A percentile compares a stretch with the other conserved stretches of the same genome.
phyloP scores from a whole-genome alignment of 2,797 vertebrate species.

The Pangasius sanitwongsei region DNA sequence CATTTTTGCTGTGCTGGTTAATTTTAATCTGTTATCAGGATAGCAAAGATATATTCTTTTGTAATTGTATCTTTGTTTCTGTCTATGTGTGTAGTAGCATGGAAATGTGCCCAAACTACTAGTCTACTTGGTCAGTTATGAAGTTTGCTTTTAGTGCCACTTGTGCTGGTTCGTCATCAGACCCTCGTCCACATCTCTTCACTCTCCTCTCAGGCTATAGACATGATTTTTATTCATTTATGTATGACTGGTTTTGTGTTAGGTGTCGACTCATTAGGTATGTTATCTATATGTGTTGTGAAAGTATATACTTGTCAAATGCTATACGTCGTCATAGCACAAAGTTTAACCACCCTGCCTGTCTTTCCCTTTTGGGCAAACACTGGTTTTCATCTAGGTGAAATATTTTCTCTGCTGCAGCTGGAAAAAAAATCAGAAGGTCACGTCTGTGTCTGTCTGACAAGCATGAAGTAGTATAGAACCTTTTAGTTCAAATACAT shows the following conservation, averaged over 20 bases:
- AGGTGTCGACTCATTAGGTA: slow-evolving; percentile 5
- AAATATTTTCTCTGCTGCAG: slow-evolving; percentile 33
- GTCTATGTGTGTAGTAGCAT: slow-evolving; percentile 38
- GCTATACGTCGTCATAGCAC: slow-evolving; percentile 23
- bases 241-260: slow-evolving; percentile 20
- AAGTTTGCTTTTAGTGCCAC: slow-evolving; percentile 40
- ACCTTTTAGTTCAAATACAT: slow-evolving; percentile 30
- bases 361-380: background rate
- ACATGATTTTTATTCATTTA: slow-evolving; percentile 10
- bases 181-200: slow-evolving; percentile 16
- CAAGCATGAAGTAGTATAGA: slow-evolving; percentile 20
- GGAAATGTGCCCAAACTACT: slow-evolving; percentile 35
- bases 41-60: slow-evolving; percentile 3
- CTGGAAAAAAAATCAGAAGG: slow-evolving; percentile 6
- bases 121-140: slow-evolving; percentile 28
- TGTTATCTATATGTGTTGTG: slow-evolving; percentile 46
- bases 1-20: slow-evolving; percentile 7
- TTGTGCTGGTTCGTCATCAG: slow-evolving; percentile 21
- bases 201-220: slow-evolving; percentile 31
- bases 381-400: slow-evolving; percentile 31
- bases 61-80: slow-evolving; percentile 33
- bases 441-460: slow-evolving; percentile 2
- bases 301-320: slow-evolving; percentile 20
- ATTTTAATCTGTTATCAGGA: background rate
- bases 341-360: slow-evolving; percentile 24